phyloP scores from a whole-genome alignment of 35 echinoderm and acorn worm genomes.

The Ophioderma brevispina region DNA sequence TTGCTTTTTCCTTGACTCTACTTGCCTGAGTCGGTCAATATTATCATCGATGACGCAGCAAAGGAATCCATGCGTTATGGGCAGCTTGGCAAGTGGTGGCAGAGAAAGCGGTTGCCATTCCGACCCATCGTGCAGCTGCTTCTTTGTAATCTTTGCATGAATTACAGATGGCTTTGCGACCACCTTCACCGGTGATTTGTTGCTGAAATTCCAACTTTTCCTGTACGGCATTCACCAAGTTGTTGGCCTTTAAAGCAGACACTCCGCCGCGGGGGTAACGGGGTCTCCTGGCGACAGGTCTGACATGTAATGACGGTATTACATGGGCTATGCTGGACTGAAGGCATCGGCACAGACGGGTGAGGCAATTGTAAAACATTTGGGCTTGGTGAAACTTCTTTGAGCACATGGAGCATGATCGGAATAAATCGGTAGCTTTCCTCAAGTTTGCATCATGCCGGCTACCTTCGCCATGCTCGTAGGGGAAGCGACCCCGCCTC shows the following conservation, averaged over 20 bases:
- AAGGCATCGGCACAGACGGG: slow-evolving; percentile 31
- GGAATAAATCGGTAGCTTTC: background rate
- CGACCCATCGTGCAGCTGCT: background rate
- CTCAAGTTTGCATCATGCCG: background rate
- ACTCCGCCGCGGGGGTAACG: background rate
- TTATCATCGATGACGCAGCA: background rate
- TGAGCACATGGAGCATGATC: slow-evolving; percentile 25
- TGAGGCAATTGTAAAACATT: background rate
- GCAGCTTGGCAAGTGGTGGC: background rate
- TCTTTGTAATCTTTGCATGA: background rate
- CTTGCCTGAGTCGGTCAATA: background rate
- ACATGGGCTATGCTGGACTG: background rate
- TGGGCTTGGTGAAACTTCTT: slow-evolving; percentile 35
- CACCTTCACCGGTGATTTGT: background rate
- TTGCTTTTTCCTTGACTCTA: background rate
- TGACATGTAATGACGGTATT: background rate
- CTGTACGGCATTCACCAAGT: background rate
- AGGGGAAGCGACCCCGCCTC: background rate
- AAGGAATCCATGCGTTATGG: background rate
- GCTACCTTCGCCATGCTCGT: background rate
- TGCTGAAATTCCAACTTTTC: background rate
- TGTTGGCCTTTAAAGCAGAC: background rate
- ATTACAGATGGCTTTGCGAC: background rate
- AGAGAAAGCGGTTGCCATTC: background rate
- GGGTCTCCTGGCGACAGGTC: slow-evolving; percentile 1